A percentile compares a stretch with the other conserved stretches of the same genome.
Evolutionary conservation across 2,113 vertebrate species (phyloP).

Genomic region (Mustelus asterias): DNA sequence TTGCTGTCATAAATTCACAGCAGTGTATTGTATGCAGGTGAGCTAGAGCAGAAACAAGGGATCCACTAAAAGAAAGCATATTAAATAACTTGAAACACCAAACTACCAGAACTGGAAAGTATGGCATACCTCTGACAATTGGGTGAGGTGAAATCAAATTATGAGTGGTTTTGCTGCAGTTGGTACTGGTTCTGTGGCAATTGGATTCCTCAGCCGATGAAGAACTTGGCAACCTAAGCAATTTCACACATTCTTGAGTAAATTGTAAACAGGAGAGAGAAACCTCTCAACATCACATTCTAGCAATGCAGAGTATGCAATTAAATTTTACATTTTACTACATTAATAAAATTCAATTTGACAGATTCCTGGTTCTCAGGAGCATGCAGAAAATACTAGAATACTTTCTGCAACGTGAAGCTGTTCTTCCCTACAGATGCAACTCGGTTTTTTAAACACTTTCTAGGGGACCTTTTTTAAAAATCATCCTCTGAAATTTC

Average conservation of each 20-base stretch:
- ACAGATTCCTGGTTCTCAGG: neutral
- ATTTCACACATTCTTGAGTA: neutral
- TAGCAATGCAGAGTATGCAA: neutral
- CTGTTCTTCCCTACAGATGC: neutral
- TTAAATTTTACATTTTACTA: neutral
- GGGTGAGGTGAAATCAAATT: constrained; percentile 56
- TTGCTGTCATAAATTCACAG: neutral
- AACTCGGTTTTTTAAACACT: neutral
- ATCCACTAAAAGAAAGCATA: neutral
- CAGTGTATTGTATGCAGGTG: neutral
- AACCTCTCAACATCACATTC: neutral
- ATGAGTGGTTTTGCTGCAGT: constrained; percentile 39
- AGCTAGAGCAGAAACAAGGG: neutral
- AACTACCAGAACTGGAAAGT: neutral
- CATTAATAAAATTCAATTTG: neutral
- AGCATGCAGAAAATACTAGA: neutral
- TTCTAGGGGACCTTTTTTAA: neutral
- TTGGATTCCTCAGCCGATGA: neutral
- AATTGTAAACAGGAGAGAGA: neutral
- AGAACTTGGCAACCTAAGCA: neutral
- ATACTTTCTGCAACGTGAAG: neutral
- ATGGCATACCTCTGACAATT: constrained; percentile 65
- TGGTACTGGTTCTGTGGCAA: neutral
- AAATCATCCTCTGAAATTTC: neutral
- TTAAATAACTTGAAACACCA: neutral